Evolutionary conservation across 1,140 invertebrate species (phyloP).

Genomic region (Drosophila ercepeae): DNA sequence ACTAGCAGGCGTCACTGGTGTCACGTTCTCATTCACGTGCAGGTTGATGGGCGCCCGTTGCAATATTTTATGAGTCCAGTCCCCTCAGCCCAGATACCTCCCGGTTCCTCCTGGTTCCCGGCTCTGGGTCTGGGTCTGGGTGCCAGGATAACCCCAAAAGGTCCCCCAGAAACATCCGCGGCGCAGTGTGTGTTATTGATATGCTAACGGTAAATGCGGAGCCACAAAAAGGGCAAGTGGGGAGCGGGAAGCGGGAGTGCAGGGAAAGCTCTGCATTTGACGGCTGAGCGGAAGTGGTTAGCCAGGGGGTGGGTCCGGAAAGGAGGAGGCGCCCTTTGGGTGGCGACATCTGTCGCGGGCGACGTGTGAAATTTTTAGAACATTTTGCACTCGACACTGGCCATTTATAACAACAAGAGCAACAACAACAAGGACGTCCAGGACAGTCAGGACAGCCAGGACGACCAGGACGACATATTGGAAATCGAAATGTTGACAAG

Average conservation of each 20-base stretch:
- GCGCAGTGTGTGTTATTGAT: slow-evolving; percentile 74
- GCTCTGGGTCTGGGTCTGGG: background rate
- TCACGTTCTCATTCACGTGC: slow-evolving; percentile 58
- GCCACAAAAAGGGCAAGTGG: slow-evolving; percentile 1
- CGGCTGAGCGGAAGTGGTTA: slow-evolving; percentile 75
- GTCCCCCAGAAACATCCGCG: slow-evolving; percentile 4
- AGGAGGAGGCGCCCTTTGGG: background rate
- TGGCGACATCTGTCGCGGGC: slow-evolving; percentile 64
- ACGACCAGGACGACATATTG: slow-evolving; percentile 62
- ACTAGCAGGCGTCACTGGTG: slow-evolving; percentile 58
- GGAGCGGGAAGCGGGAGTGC: background rate
- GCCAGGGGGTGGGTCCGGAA: slow-evolving; percentile 4
- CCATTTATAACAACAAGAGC: slow-evolving; percentile 54
- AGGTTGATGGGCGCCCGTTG: slow-evolving; percentile 72
- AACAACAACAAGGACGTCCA: background rate
- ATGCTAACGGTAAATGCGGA: slow-evolving; percentile 78
- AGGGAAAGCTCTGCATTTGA: slow-evolving; percentile 58
- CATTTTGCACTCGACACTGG: slow-evolving; percentile 34
- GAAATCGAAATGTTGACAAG: slow-evolving; percentile 80
- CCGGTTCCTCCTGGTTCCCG: too few relatives aligned
- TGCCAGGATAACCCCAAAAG: background rate
- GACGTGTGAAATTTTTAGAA: slow-evolving; percentile 78
- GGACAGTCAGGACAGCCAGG: background rate
- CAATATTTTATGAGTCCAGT: slow-evolving; percentile 73
- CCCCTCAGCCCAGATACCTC: background rate